Evolutionary conservation across 2,113 vertebrate genomes (phyloP).

Genomic region (Mus pahari): DNA sequence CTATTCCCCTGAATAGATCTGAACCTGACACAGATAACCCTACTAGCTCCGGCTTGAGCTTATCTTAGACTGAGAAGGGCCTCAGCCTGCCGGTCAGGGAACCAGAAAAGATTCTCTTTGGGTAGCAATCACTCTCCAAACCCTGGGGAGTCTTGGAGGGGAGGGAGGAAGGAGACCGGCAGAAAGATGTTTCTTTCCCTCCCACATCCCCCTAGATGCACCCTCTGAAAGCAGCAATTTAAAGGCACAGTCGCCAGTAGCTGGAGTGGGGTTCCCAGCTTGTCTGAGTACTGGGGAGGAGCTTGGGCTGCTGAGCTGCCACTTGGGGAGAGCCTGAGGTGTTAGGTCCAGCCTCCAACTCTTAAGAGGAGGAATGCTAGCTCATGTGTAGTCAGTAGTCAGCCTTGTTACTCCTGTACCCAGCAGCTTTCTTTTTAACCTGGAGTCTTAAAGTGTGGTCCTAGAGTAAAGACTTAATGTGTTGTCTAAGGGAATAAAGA

Average conservation of each 20-base stretch:
- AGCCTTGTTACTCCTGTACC: not conserved
- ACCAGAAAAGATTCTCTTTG: slow-evolving; percentile 68
- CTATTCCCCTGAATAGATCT: slow-evolving; percentile 54
- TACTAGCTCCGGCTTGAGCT: not conserved
- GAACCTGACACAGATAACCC: slow-evolving; percentile 67
- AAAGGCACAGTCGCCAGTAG: slow-evolving; percentile 78
- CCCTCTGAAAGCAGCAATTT: slow-evolving; percentile 77
- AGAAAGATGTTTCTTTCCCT: slow-evolving; percentile 76
- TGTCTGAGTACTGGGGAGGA: slow-evolving; percentile 44
- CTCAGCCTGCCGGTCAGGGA: slow-evolving; percentile 2
- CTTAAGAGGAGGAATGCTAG: not conserved
- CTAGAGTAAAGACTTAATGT: slow-evolving; percentile 18
- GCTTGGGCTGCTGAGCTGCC: slow-evolving; percentile 43
- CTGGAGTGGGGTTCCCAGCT: slow-evolving; percentile 64
- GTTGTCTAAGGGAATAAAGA: slow-evolving; percentile 26
- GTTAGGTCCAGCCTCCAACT: slow-evolving; percentile 48
- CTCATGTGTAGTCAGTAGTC: not conserved
- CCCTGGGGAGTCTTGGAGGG: slow-evolving; percentile 71
- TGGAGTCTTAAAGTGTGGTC: not conserved
- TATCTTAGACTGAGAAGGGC: slow-evolving; percentile 24
- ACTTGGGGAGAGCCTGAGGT: slow-evolving; percentile 23
- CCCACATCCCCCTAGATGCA: slow-evolving; percentile 64
- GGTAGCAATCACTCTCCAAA: slow-evolving; percentile 70
- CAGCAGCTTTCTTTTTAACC: slow-evolving; percentile 53
- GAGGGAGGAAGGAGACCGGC: slow-evolving; percentile 59